A percentile compares a stretch with the other conserved stretches of the same genome.
phyloP scores from a whole-genome alignment of 1,140 invertebrate species.

The Campodea augens region DNA sequence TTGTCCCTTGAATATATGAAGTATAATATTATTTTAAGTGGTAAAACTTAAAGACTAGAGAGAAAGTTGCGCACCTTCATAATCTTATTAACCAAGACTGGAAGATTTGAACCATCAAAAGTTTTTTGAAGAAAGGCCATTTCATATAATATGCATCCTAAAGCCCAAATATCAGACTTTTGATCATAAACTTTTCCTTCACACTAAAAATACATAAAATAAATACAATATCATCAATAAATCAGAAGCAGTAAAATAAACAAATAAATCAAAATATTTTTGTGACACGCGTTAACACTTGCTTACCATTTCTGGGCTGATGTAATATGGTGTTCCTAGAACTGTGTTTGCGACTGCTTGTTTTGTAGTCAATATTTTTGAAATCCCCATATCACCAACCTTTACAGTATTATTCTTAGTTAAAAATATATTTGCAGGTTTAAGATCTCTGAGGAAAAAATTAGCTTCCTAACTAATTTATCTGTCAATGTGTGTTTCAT shows the following conservation, averaged over 20 bases:
- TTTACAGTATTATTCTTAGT: constrained; percentile 44
- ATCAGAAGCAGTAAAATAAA: constrained; percentile 1
- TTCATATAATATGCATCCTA: constrained; percentile 62
- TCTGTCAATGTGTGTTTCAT: constrained; percentile 5
- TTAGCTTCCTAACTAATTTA: not conserved
- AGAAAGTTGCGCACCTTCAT: constrained; percentile 37
- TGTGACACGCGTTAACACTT: too few species aligned
- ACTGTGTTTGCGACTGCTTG: constrained; percentile 48
- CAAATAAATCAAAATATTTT: constrained; percentile 7
- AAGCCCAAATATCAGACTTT: constrained; percentile 62
- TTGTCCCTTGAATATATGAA: constrained; percentile 21
- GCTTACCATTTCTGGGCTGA: constrained; percentile 61
- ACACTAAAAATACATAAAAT: constrained; percentile 39
- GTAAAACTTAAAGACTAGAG: not conserved
- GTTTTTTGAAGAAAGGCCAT: constrained; percentile 57
- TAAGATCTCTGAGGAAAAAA: constrained; percentile 38
- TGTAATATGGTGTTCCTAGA: constrained; percentile 61
- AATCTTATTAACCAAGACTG: constrained; percentile 56
- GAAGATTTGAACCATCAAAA: constrained; percentile 55
- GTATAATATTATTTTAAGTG: not conserved
- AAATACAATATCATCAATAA: not conserved
- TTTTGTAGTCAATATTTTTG: constrained; percentile 48
- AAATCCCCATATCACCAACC: constrained; percentile 63
- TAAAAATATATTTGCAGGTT: constrained; percentile 57
- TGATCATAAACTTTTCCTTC: constrained; percentile 56